Evolutionary conservation across 2,113 vertebrate species (phyloP).

Genomic region (Mirza zaza): DNA sequence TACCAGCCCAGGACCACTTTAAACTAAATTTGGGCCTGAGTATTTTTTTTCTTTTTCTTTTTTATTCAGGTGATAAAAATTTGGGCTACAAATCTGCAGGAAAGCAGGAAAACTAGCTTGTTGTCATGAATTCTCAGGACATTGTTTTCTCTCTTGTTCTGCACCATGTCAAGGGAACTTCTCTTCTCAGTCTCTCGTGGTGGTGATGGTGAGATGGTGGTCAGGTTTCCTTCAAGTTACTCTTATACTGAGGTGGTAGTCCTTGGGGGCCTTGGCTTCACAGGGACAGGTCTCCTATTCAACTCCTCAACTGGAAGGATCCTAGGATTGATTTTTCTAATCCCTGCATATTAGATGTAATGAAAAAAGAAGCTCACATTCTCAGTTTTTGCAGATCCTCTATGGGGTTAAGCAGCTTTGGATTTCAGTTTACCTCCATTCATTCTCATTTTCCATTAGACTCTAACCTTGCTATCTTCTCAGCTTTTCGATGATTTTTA

Average conservation of each 20-base stretch:
- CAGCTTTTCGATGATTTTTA: not conserved
- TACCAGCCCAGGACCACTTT: not conserved
- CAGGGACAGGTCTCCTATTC: not conserved
- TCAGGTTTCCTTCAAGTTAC: not conserved
- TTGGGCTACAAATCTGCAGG: not conserved
- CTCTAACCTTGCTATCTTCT: not conserved
- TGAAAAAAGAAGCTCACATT: not conserved
- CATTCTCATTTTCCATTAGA: not conserved
- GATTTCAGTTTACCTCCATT: not conserved
- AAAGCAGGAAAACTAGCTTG: not conserved
- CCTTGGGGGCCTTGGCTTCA: not conserved
- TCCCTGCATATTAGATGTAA: not conserved
- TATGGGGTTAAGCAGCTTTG: not conserved
- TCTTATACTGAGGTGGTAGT: not conserved
- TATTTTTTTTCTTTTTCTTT: not conserved
- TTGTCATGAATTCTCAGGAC: not conserved
- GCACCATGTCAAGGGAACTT: not conserved
- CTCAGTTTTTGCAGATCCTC: not conserved
- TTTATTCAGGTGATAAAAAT: not conserved
- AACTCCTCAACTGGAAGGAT: not conserved
- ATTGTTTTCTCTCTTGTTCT: not conserved
- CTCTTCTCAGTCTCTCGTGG: not conserved
- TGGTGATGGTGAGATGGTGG: not conserved
- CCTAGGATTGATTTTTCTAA: not conserved
- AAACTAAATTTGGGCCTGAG: not conserved